phyloP scores from a whole-genome alignment of 2,797 vertebrate species.

The Pangasius sanitwongsei region DNA sequence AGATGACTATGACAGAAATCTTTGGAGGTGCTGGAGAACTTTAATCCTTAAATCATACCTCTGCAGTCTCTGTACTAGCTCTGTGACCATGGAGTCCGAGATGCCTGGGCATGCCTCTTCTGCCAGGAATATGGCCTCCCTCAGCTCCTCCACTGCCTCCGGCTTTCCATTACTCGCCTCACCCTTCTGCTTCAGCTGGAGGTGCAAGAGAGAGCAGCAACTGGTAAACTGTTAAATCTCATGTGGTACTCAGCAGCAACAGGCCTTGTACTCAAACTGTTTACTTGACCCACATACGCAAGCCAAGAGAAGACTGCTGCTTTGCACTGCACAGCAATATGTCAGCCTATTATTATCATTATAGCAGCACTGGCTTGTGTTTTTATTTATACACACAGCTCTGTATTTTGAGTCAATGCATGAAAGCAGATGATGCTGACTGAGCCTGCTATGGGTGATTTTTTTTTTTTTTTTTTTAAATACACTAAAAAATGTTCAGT shows the following conservation, averaged over 20 bases:
- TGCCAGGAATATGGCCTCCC: constrained; percentile 85
- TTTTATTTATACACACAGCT: background rate
- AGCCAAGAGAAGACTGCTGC: background rate
- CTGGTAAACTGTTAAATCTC: background rate
- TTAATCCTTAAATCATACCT: constrained; percentile 73
- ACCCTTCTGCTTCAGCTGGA: constrained; percentile 88
- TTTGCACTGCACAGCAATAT: background rate
- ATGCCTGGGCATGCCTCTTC: constrained; percentile 92
- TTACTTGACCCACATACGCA: background rate
- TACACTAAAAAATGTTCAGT: background rate
- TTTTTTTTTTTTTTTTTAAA: background rate
- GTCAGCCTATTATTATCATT: background rate
- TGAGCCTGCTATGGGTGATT: background rate
- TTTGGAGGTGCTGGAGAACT: background rate
- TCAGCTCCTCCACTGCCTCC: constrained; percentile 85
- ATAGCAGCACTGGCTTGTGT: background rate
- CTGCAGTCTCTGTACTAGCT: constrained; percentile 90
- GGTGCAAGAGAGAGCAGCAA: constrained; percentile 24
- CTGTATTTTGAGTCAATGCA: background rate
- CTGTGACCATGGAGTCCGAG: constrained; percentile 90
- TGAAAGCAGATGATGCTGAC: background rate
- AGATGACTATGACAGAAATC: background rate
- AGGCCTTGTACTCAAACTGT: background rate
- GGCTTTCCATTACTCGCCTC: constrained; percentile 84
- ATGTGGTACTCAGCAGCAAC: background rate